Evolutionary conservation across 2,888 invertebrate genomes (phyloP).

Genomic region (Drosophila monieri): DNA sequence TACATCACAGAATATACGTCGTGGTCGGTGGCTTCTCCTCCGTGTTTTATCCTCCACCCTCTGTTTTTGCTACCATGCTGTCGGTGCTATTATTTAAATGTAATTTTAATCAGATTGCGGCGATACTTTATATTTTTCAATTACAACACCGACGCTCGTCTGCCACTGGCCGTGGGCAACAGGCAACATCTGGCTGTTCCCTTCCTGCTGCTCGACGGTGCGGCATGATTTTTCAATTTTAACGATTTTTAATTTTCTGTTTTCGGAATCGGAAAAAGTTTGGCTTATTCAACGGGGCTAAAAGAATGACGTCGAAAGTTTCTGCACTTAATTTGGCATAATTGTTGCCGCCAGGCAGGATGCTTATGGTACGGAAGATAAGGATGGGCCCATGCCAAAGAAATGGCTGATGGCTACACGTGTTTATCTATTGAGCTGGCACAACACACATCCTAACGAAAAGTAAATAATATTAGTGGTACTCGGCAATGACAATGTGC

Average conservation of each 20-base stretch:
- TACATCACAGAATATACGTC: constrained; percentile 37
- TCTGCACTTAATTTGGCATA: constrained; percentile 67
- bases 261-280: constrained; percentile 50
- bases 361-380: constrained; percentile 9
- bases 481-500: constrained; percentile 78
- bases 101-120: constrained; percentile 79
- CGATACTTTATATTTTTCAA: constrained; percentile 76
- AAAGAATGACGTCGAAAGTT: constrained; percentile 41
- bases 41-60: not conserved
- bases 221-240: constrained; percentile 70
- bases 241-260: constrained; percentile 52
- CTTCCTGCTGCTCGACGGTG: constrained; percentile 36
- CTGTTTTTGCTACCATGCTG: constrained; percentile 16
- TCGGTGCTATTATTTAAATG: constrained; percentile 64
- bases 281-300: constrained; percentile 49
- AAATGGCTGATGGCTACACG: constrained; percentile 42
- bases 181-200: constrained; percentile 51
- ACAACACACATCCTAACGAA: constrained; percentile 69
- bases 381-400: not conserved
- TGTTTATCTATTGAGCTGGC: constrained; percentile 45
- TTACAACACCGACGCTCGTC: constrained; percentile 49
- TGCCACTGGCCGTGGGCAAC: constrained; percentile 34
- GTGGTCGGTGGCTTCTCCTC: constrained; percentile 21
- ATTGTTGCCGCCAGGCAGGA: constrained; percentile 62
- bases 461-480: constrained; percentile 78